Evolutionary conservation across 2,113 vertebrate species (phyloP).

Genomic region (Synchiropus splendidus): DNA sequence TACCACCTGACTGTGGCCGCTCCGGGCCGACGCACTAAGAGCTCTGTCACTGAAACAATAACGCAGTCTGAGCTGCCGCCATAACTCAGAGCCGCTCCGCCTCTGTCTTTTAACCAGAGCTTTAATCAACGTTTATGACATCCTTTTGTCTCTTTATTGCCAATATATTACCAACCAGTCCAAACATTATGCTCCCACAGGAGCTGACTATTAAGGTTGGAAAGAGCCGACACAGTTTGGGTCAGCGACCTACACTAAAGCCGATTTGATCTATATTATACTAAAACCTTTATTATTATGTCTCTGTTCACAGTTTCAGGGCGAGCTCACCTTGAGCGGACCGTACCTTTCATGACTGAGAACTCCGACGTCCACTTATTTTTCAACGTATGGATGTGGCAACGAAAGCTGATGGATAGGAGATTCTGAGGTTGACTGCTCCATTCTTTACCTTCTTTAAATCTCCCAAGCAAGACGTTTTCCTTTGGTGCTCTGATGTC

Average conservation of each 20-base stretch:
- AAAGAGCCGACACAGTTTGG: constrained; percentile 63
- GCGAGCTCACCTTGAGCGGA: constrained; percentile 57
- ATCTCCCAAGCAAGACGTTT: too few relatives aligned
- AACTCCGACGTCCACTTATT: too few relatives aligned
- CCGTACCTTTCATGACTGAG: too few relatives aligned
- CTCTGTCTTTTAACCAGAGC: constrained; percentile 69
- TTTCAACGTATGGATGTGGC: too few relatives aligned
- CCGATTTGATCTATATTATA: constrained; percentile 65
- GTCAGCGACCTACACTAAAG: constrained; percentile 69
- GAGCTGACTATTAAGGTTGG: constrained; percentile 62
- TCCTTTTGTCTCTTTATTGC: constrained; percentile 75
- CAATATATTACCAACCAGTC: constrained; percentile 72
- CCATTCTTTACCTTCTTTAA: too few relatives aligned
- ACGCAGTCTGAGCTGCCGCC: constrained; percentile 56
- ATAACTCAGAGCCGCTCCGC: constrained; percentile 67
- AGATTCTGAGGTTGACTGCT: too few relatives aligned
- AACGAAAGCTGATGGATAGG: too few relatives aligned
- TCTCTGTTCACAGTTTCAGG: constrained; percentile 40
- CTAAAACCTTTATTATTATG: constrained; percentile 61
- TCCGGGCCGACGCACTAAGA: constrained; percentile 62
- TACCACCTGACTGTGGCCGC: constrained; percentile 57
- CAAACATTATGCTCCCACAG: constrained; percentile 68
- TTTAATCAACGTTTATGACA: constrained; percentile 78
- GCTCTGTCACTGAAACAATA: constrained; percentile 71
- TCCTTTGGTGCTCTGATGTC: too few relatives aligned